Evolutionary conservation across 2,113 vertebrate genomes (phyloP).

Genomic region (Hipposideros armiger): DNA sequence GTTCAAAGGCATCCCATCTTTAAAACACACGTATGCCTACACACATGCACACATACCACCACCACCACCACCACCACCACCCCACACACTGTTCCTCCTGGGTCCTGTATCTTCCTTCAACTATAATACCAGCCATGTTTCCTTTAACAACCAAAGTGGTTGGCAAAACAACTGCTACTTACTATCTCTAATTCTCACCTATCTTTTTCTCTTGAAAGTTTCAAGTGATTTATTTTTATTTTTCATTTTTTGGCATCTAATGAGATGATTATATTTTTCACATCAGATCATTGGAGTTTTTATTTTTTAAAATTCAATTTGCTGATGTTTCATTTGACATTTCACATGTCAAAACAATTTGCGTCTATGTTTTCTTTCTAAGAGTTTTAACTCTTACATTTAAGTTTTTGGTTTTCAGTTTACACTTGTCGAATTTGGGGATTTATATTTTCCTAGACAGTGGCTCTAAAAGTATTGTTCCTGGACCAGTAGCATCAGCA

Average conservation of each 20-base stretch:
- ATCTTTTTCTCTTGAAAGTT: background rate
- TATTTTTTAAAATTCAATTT: background rate
- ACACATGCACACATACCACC: background rate
- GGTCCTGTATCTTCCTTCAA: background rate
- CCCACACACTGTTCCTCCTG: background rate
- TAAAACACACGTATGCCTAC: background rate
- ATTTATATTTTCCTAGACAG: background rate
- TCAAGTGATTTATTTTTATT: background rate
- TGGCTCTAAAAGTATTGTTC: background rate
- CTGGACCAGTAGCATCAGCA: background rate
- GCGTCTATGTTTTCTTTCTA: background rate
- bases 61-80: background rate
- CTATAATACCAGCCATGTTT: background rate
- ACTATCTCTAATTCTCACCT: background rate
- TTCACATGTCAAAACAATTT: background rate
- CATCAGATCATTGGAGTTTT: background rate
- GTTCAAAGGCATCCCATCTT: background rate
- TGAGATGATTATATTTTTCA: background rate
- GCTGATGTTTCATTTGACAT: conserved; percentile 10
- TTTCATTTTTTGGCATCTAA: background rate
- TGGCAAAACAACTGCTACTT: background rate
- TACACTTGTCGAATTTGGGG: background rate
- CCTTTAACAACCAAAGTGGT: background rate
- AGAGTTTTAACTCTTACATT: background rate
- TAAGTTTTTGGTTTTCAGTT: background rate